Percentiles rank a stretch among this genome's conserved stretches.
These are phyloP conservation scores for Drosophila prosaltans DNA, from an alignment of 1,140 invertebrate species.

Conservation along the genomic window DNA sequence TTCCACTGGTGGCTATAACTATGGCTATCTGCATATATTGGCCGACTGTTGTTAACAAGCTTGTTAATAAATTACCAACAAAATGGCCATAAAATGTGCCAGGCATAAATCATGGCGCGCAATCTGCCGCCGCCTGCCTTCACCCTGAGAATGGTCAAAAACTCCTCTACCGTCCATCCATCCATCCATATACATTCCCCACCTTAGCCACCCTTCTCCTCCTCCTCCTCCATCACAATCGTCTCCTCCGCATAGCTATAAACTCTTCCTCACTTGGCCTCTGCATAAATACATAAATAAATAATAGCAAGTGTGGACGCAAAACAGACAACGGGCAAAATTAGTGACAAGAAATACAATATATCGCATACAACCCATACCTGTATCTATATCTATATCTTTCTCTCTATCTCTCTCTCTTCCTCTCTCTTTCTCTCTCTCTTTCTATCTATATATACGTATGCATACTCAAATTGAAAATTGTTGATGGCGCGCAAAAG, in stretches of 20 bases:
- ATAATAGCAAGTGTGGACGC: slow-evolving; percentile 78
- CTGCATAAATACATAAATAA: slow-evolving; percentile 75
- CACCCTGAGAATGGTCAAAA: slow-evolving; percentile 5
- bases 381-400: not conserved
- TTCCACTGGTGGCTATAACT: not conserved
- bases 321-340: slow-evolving; percentile 65
- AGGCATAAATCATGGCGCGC: slow-evolving; percentile 74
- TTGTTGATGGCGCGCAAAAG: slow-evolving; percentile 9
- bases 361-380: slow-evolving; percentile 52
- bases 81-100: slow-evolving; percentile 81
- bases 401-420: too few species aligned
- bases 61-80: slow-evolving; percentile 82
- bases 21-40: slow-evolving; percentile 53
- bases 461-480: not conserved
- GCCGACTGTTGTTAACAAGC: slow-evolving; percentile 78
- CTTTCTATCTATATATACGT: not conserved
- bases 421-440: too few species aligned
- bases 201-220: not conserved
- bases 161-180: too few species aligned
- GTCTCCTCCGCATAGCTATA: slow-evolving; percentile 1
- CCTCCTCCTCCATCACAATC: not conserved
- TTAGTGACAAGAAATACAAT: slow-evolving; percentile 55
- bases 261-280: slow-evolving; percentile 12
- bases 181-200: too few species aligned
- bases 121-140: slow-evolving; percentile 54